These are phyloP conservation scores for Ceratosolen solmsi DNA, from an alignment of 1,140 invertebrate genomes.

Conservation along the genomic window DNA sequence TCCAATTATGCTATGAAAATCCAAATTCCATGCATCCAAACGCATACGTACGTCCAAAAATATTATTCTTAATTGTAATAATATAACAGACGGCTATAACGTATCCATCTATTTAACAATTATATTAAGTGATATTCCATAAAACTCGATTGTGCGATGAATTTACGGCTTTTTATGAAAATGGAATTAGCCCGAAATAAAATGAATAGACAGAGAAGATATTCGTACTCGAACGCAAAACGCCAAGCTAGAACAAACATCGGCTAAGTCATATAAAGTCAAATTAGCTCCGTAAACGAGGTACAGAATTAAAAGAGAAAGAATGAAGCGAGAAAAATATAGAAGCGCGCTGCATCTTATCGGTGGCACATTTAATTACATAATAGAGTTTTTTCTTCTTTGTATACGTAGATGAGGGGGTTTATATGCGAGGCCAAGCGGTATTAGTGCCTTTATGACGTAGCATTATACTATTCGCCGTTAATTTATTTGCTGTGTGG, in stretches of 20 bases:
- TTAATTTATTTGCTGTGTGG: constrained; percentile 26
- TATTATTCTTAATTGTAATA: too few species aligned
- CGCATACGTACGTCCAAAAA: too few species aligned
- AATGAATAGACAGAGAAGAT: constrained; percentile 36
- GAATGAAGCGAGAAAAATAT: constrained; percentile 11
- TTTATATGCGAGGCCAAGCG: not conserved
- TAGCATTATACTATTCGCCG: constrained; percentile 10
- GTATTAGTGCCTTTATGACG: constrained; percentile 38
- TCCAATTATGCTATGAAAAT: too few species aligned
- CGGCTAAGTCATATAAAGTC: constrained; percentile 39
- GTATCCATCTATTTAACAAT: too few species aligned
- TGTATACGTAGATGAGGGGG: not conserved
- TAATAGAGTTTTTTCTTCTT: constrained; percentile 34
- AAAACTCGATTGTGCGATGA: constrained; percentile 2
- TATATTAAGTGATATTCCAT: not conserved
- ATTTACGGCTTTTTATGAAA: constrained; percentile 8
- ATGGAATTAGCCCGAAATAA: not conserved
- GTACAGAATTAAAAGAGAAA: constrained; percentile 5
- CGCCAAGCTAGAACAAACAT: constrained; percentile 53
- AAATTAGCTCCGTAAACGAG: constrained; percentile 44
- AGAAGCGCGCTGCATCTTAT: constrained; percentile 46
- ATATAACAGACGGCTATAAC: too few species aligned
- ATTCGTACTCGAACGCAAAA: constrained; percentile 56
- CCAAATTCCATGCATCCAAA: too few species aligned
- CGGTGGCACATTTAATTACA: constrained; percentile 47